Base-by-base conservation (phyloP, 2,113 vertebrate species). In the Cavia aperea region DNA sequence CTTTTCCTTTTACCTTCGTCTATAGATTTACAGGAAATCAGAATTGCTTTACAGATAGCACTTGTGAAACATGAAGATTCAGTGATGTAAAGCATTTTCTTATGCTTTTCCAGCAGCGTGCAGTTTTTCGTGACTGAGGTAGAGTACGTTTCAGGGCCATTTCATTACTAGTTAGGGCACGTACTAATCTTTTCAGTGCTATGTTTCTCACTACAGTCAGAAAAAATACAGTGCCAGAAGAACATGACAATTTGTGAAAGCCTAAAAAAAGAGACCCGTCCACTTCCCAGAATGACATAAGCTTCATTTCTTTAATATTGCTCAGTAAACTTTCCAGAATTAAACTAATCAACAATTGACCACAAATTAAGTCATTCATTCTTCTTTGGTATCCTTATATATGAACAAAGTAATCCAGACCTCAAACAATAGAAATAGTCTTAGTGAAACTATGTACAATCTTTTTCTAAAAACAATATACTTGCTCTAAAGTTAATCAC, bases 371-470 rank as follows among this genome's bases (percentile, higher is more conserved):
- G 19, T 58, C 10, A 79, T 49, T 92, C 26, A 43, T 18, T 83
- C 29, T 86, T 88, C 46, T 81, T 4, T 73, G 18, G 4, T 78
- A 60, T 39, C 14, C 6, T 81, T 88, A 60, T n/a, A 43, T 66
- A 31, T 58, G 84, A 85, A 92, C 33, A 70, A 81, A 86, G 49
- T 82, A 88, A 31, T 19, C 13, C 39, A 15, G 26, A 81, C 54
- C n/a, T 91, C 58, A 54, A 93, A 90, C 79, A 73, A 29, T 16
- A 72, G 60, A 93, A 81, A 26, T 73, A 93, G 70, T 86, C 58
- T 91, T 73, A 36, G 56, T 94, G 19, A 56, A 92, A 72, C 65
- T 90, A n/a, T 11, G 1, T 54, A 54, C 39, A 92, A 0, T 2
- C 49, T 66, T 87, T 63, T 65, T 56, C 70, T 60, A 62, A 82